A percentile compares a stretch with the other conserved stretches of the same genome.
phyloP scores from a whole-genome alignment of 30 jellyfish, hydroid and myxozoan genomes.

The Turritopsis rubra region DNA sequence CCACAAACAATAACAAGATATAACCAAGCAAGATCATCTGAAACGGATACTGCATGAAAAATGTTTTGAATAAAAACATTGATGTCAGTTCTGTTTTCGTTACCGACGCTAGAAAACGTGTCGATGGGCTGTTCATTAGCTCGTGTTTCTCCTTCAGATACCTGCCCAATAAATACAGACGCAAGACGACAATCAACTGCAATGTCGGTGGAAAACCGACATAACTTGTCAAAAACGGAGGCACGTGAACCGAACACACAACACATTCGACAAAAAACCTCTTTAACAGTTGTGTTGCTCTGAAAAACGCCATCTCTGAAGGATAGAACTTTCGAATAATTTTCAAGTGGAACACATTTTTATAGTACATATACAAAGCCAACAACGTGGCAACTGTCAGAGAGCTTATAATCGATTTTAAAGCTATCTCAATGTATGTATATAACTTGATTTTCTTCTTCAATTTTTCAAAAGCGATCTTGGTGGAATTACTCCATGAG shows the following conservation, averaged over 20 bases:
- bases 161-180: slow-evolving; percentile 66
- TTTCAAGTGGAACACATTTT: slow-evolving; percentile 51
- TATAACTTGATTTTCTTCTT: slow-evolving; percentile 34
- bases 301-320: slow-evolving; percentile 40
- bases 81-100: slow-evolving; percentile 86
- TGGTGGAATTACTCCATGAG: not conserved
- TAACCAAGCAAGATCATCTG: slow-evolving; percentile 51
- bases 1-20: slow-evolving; percentile 51
- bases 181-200: slow-evolving; percentile 62
- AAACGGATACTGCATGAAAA: slow-evolving; percentile 82
- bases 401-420: slow-evolving; percentile 46
- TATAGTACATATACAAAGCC: slow-evolving; percentile 49
- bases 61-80: slow-evolving; percentile 71
- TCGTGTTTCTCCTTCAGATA: slow-evolving; percentile 80
- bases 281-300: slow-evolving; percentile 29
- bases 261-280: slow-evolving; percentile 44
- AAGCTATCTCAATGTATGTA: slow-evolving; percentile 55
- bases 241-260: slow-evolving; percentile 62
- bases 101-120: slow-evolving; percentile 89
- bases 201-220: slow-evolving; percentile 69
- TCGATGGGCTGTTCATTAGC: slow-evolving; percentile 80
- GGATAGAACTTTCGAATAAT: slow-evolving; percentile 52
- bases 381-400: slow-evolving; percentile 48
- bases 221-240: slow-evolving; percentile 44
- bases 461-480: slow-evolving; percentile 23